phyloP scores from a whole-genome alignment of 1,140 invertebrate species.

The Sminthurinus signatus region DNA sequence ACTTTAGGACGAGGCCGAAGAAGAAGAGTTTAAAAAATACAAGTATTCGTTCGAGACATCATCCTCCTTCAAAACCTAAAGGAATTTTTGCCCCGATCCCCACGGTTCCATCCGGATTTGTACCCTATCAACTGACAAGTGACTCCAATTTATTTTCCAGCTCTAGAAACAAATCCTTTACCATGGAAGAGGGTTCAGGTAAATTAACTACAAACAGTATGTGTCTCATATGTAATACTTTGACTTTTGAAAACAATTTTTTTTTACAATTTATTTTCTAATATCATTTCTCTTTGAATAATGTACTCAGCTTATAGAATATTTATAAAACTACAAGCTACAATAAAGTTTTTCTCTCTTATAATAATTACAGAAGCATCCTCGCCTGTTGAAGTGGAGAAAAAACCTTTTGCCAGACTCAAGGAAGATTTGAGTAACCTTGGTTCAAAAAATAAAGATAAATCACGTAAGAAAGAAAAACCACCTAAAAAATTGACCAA shows the following conservation, averaged over 20 bases:
- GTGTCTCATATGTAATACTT: background rate
- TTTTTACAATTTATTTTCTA: background rate
- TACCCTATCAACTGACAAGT: conserved; percentile 36
- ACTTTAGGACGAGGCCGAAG: conserved; percentile 28
- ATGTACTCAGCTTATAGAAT: conserved; percentile 1
- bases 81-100: conserved; percentile 42
- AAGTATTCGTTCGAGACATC: conserved; percentile 31
- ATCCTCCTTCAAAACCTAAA: conserved; percentile 30
- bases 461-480: conserved; percentile 32
- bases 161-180: conserved; percentile 37
- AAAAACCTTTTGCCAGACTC: conserved; percentile 33
- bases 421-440: conserved; percentile 30
- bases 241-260: background rate
- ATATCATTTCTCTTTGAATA: background rate
- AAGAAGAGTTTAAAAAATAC: conserved; percentile 38
- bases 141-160: conserved; percentile 38
- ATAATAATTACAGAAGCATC: conserved; percentile 34
- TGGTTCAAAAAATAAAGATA: conserved; percentile 29
- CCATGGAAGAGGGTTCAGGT: conserved; percentile 41
- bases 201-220: background rate
- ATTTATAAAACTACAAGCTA: too few relatives aligned
- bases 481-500: conserved; percentile 45
- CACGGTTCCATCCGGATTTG: conserved; percentile 40
- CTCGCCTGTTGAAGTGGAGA: conserved; percentile 39
- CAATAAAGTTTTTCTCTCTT: background rate